These are phyloP conservation scores for Holocentrus rufus DNA, from an alignment of 2,797 vertebrate genomes.

Conservation along the genomic window DNA sequence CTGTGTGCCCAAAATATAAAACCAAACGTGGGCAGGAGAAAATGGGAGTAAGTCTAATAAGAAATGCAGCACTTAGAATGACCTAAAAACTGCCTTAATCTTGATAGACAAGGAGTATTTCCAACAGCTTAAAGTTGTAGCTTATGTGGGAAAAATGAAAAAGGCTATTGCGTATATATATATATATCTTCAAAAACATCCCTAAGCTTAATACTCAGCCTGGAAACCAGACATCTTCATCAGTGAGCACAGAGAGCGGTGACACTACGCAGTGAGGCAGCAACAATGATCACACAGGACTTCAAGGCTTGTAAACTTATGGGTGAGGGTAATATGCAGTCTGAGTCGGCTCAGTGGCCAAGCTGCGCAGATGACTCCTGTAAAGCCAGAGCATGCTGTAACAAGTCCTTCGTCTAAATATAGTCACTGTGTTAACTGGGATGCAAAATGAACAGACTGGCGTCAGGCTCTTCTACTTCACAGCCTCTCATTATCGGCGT, in stretches of 20 bases:
- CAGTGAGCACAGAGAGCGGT: conserved; percentile 23
- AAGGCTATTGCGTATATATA: not conserved
- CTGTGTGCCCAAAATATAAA: not conserved
- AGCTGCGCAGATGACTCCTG: conserved; percentile 28
- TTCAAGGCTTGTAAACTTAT: conserved; percentile 42
- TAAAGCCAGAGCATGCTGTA: conserved; percentile 32
- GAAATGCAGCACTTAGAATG: not conserved
- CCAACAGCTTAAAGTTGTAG: not conserved
- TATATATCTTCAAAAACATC: conserved; percentile 14
- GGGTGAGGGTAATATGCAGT: conserved; percentile 2
- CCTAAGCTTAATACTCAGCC: conserved; percentile 5
- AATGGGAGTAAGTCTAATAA: not conserved
- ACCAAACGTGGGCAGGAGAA: not conserved
- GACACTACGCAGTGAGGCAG: conserved; percentile 22
- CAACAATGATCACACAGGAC: conserved; percentile 26
- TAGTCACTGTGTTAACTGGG: conserved; percentile 29
- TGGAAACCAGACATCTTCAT: conserved; percentile 35
- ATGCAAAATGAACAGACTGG: conserved; percentile 36
- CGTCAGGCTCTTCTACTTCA: conserved; percentile 12
- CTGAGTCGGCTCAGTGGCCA: conserved; percentile 25
- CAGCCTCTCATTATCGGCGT: not conserved
- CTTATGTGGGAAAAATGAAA: not conserved
- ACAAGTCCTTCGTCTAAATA: conserved; percentile 30
- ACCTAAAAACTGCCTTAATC: not conserved
- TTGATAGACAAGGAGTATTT: not conserved